phyloP scores from a whole-genome alignment of 1,140 invertebrate species.

The Pseudomyrmex dendroicus region DNA sequence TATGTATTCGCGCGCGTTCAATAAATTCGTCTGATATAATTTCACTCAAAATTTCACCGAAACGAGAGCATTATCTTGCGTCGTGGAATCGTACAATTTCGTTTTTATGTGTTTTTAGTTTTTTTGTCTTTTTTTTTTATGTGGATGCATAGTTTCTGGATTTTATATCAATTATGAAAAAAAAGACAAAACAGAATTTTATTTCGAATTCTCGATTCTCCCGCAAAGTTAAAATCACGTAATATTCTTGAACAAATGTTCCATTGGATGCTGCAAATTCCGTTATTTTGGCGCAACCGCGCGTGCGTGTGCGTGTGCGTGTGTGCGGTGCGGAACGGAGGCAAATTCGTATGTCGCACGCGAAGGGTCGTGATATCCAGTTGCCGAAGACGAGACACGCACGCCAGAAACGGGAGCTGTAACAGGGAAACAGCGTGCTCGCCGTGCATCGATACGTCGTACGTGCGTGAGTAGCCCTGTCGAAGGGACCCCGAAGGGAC shows the following conservation, averaged over 20 bases:
- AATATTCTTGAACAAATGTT: slow-evolving; percentile 12
- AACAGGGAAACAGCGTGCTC: slow-evolving; percentile 53
- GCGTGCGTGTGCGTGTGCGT: not conserved
- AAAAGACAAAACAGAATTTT: not conserved
- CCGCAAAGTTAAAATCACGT: not conserved
- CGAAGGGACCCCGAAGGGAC: slow-evolving; percentile 37
- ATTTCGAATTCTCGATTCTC: not conserved
- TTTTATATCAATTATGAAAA: not conserved
- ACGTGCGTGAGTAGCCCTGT: slow-evolving; percentile 72
- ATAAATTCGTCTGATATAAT: not conserved
- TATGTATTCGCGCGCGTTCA: not conserved
- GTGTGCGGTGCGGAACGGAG: slow-evolving; percentile 17
- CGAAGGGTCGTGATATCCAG: slow-evolving; percentile 62
- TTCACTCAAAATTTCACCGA: not conserved
- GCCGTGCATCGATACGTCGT: slow-evolving; percentile 68
- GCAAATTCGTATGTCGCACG: slow-evolving; percentile 40
- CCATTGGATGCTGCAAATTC: slow-evolving; percentile 27
- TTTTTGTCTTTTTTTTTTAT: too few relatives aligned
- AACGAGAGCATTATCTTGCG: not conserved
- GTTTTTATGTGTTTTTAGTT: not conserved
- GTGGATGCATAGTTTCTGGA: not conserved
- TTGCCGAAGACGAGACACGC: slow-evolving; percentile 39
- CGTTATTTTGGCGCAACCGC: not conserved
- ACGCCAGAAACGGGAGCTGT: slow-evolving; percentile 59
- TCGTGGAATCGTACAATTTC: not conserved